These are phyloP conservation scores for Oxyura jamaicensis DNA, from an alignment of 2,113 vertebrate species.

Conservation along the genomic window DNA sequence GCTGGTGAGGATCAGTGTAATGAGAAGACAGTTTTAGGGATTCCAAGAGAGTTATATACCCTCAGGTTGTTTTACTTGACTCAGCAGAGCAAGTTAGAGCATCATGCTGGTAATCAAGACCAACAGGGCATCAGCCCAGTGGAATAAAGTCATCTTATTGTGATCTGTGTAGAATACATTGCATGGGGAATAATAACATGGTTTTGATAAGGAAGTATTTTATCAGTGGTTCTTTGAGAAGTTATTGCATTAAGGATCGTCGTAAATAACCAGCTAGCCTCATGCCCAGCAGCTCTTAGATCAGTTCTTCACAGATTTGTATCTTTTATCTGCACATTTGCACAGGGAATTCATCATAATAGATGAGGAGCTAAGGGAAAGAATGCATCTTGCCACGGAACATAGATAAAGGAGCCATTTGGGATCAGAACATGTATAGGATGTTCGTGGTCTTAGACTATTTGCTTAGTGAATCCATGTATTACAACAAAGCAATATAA, in stretches of 20 bases:
- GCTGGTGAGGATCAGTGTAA: neutral
- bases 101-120: neutral
- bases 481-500: neutral
- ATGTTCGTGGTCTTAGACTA: neutral
- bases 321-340: neutral
- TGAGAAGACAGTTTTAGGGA: neutral
- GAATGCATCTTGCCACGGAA: neutral
- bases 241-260: neutral
- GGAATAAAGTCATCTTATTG: neutral
- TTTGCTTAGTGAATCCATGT: neutral
- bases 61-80: neutral
- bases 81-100: neutral
- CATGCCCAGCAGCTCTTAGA: neutral
- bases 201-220: neutral
- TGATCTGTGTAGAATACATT: neutral
- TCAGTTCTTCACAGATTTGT: neutral
- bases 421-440: neutral
- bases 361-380: neutral
- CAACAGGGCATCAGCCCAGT: neutral
- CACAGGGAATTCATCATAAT: neutral
- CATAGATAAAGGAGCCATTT: neutral
- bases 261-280: neutral
- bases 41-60: neutral
- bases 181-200: rapidly evolving
- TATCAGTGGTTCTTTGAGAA: neutral